phyloP scores from a whole-genome alignment of 1,140 invertebrate species.

The Zaprionus davidi region DNA sequence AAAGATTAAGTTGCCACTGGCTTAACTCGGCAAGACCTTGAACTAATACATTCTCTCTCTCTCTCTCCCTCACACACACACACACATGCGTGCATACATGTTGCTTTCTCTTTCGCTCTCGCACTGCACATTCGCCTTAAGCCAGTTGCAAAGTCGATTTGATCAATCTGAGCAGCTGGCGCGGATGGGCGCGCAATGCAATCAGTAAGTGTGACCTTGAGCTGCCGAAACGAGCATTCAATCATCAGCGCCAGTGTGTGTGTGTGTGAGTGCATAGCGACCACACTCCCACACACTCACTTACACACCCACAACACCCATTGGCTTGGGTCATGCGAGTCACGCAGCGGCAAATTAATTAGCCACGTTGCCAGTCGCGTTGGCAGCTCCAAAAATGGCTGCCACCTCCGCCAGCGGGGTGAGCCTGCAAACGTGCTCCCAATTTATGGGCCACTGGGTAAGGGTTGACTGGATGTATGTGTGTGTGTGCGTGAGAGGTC shows the following conservation, averaged over 20 bases:
- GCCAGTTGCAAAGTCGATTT: constrained; percentile 9
- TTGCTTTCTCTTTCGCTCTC: not conserved
- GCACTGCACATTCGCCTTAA: not conserved
- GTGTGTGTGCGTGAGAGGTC: not conserved
- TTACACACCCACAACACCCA: not conserved
- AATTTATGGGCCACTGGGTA: constrained; percentile 14
- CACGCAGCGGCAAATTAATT: constrained; percentile 74
- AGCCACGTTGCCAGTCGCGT: constrained; percentile 64
- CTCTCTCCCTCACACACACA: not conserved
- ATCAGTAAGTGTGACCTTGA: constrained; percentile 10
- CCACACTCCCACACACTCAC: not conserved
- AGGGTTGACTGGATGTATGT: not conserved
- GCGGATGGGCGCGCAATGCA: not conserved
- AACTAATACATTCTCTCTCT: not conserved
- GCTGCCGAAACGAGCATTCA: constrained; percentile 14
- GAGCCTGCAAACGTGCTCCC: not conserved
- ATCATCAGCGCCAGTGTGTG: constrained; percentile 37
- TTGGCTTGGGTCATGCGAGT: constrained; percentile 56
- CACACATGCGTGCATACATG: not conserved
- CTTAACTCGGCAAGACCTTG: constrained; percentile 2
- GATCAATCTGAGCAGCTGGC: constrained; percentile 16
- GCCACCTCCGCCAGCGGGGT: not conserved
- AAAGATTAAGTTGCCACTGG: constrained; percentile 28
- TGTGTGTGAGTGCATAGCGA: not conserved
- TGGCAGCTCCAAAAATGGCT: constrained; percentile 49